Base-by-base conservation (phyloP, 2,113 vertebrate species). In the Grammomys surdaster region DNA sequence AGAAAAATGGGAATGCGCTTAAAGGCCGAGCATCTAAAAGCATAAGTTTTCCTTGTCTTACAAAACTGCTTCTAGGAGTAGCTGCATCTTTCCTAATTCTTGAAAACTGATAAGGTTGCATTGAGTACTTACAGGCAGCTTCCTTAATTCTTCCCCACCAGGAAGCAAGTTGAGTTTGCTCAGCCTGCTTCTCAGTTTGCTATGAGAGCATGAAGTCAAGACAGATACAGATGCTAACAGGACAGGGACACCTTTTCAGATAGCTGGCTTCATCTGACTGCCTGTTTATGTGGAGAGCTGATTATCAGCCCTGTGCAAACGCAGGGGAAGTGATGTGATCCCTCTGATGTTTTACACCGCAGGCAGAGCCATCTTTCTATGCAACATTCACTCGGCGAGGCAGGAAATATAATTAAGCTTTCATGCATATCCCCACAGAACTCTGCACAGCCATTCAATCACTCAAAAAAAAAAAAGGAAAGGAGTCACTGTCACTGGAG, bases 281-380 rank as follows among this genome's bases (percentile, higher is more conserved):
- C 97, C 97, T 98, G 97, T 90, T 98, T 98, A 96, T 94, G 97
- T 97, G 96, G 96, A 98, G 97, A 97, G 80, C 92, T 97, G 97
- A 98, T 98, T 98, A 98, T 98, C 98, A 98, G 93, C 93, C 92
- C 82, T 96, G 95, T 98, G 96, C 96, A 96, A 98, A 97, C 94
- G 97, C 97, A 97, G 96, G 96, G 97, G 96, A 98, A 96, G 94
- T 40, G 72, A 98, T 98, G 97, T 96, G 94, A 96, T 98, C 97
- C 96, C 97, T 95, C 95, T 96, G 97, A 98, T 97, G 97, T 98
- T 96, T 97, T 97, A 97, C 96, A 97, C 97, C 96, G 97, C 95
- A 98, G 97, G 91, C 96, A 97, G 97, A 97, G 96, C 96, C 97
- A 97, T 91, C 97, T 90, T 92, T 93, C 85, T 69, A 56, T 22